Evolutionary conservation across 2,113 vertebrate species (phyloP), one percentile per base, ranked within the genome.

Genomic region (Prunella fulvescens): DNA sequence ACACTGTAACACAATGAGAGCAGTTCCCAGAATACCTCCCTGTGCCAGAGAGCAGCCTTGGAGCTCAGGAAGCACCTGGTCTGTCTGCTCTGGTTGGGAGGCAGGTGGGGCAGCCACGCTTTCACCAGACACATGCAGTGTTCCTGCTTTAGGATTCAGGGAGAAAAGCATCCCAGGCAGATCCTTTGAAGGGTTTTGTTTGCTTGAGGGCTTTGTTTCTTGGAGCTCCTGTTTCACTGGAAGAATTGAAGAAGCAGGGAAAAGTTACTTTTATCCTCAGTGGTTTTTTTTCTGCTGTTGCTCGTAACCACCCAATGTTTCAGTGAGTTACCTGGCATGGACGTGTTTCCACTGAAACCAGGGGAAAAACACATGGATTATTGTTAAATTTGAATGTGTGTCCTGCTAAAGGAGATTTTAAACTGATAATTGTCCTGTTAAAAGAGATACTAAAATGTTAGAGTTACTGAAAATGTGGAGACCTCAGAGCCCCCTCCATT

Each of bases 51-150:
- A 31, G 33, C 60, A 77, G 64, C 71, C 60, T 25, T 57, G 9
- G 31, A 48, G 22, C 67, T 71, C 83, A 95, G 94, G 83, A 96
- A 96, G 65, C 90, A 95, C 80, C 96, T 96, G 85, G 53, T 2
- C 35, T 31, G 48, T 37, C 37, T 37, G 37, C 54, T 37, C 48
- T 0, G 0, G 7, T 18, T 13, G 45, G 67, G 81, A 28, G 78
- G 47, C 81, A 90, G 81, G 70, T 96, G 88, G 84, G 58, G 65
- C 2, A 1, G 3, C 40, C 28, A 8, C 2, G 7, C 60, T 87
- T 19, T 14, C 42, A 42, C 26, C 9, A 4, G 37, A 57, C 88
- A 16, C 62, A 7, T 5, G 9, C 24, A 35, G 48, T 47, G 3
- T 88, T 91, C 76, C 92, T 85, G 9, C 9, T 16, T 24, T 15